A percentile compares a stretch with the other conserved stretches of the same genome.
phyloP scores from a whole-genome alignment of 2,113 vertebrate genomes.

The Columbina picui region DNA sequence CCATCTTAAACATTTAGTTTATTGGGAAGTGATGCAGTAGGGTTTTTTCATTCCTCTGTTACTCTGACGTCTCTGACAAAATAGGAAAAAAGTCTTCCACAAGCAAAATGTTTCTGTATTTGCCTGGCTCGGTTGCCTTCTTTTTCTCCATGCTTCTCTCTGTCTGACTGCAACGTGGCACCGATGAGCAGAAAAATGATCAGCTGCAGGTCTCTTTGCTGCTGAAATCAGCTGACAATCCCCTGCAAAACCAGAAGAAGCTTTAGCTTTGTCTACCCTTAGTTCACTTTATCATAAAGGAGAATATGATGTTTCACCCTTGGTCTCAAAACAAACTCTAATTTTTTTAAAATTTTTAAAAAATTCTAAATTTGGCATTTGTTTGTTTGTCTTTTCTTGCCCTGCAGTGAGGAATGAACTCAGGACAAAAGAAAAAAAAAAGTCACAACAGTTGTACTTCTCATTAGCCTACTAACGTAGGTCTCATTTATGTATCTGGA shows the following conservation, averaged over 20 bases:
- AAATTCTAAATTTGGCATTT: not conserved
- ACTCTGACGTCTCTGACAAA: not conserved
- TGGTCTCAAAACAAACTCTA: not conserved
- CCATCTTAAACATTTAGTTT: not conserved
- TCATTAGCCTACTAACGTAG: constrained; percentile 37
- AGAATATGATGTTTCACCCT: constrained; percentile 48
- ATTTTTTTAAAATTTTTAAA: constrained; percentile 6
- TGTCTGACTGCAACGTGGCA: not conserved
- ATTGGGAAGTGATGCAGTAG: not conserved
- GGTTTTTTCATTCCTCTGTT: not conserved
- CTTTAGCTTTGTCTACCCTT: constrained; percentile 16
- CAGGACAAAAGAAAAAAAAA: constrained; percentile 49
- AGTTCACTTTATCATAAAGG: not conserved
- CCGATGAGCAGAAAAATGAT: constrained; percentile 6
- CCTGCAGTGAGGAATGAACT: constrained; percentile 8
- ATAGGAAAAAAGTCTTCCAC: not conserved
- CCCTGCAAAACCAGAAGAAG: not conserved
- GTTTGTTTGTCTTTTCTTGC: not conserved
- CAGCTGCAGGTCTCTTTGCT: constrained; percentile 32
- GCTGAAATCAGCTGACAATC: constrained; percentile 50
- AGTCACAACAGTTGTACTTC: constrained; percentile 20
- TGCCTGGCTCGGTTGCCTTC: constrained; percentile 13
- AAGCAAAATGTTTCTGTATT: not conserved
- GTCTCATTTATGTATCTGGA: constrained; percentile 35
- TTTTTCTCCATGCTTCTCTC: not conserved